Conservation (phyloP, 35 echinoderm and acorn worm species). For the Stichopus chloronotus region DNA sequence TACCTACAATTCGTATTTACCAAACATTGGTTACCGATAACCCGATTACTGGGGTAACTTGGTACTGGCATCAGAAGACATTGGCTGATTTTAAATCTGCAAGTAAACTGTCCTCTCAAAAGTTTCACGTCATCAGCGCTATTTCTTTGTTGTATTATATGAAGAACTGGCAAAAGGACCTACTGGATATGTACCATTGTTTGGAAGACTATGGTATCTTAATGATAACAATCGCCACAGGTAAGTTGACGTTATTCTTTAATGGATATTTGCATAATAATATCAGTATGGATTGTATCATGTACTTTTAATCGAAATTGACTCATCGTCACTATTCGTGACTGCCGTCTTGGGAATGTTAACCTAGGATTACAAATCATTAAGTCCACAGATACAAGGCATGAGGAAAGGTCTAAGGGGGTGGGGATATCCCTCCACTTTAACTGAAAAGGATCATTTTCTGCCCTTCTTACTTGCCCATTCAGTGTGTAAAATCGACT, state of each 20-base stretch:
- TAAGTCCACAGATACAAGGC: no score
- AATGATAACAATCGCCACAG: neutral
- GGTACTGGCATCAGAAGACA: neutral
- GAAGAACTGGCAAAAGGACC: neutral
- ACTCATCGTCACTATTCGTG: neutral
- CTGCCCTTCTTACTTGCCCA: no score
- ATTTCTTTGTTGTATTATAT: slow-evolving; percentile 26
- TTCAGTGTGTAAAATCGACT: no score
- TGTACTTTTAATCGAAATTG: no score
- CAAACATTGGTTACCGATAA: neutral
- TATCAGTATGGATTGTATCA: no score
- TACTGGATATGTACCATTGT: neutral
- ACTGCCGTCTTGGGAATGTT: neutral
- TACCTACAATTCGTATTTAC: neutral
- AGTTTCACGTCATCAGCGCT: slow-evolving; percentile 25
- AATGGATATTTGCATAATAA: no score
- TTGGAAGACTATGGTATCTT: neutral
- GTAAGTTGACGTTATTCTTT: neutral
- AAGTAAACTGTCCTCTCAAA: neutral
- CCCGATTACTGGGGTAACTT: neutral
- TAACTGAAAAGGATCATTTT: no score
- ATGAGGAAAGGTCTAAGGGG: no score
- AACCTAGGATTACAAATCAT: no score
- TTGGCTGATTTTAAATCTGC: neutral
- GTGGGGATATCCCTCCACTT: no score